A percentile compares a stretch with the other conserved stretches of the same genome.
Conservation (phyloP, 2,888 invertebrate species). For the Drosophila imparisetae region DNA sequence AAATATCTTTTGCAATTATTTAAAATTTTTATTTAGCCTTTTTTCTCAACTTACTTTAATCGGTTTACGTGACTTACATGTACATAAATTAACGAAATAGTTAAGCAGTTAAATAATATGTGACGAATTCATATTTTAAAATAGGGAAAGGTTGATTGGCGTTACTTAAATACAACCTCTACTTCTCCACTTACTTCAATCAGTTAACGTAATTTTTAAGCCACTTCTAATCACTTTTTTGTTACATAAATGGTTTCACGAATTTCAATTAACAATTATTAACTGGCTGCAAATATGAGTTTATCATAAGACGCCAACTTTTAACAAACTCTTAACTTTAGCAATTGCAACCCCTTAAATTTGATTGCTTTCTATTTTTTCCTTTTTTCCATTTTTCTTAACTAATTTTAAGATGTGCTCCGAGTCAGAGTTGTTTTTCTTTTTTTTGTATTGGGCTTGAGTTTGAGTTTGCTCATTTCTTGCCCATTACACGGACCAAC, state of each 20-base stretch:
- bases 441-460: conserved; percentile 2
- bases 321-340: conserved; percentile 23
- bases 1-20: neutral
- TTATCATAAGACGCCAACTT: conserved; percentile 12
- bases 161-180: neutral
- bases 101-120: neutral
- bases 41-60: neutral
- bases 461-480: conserved; percentile 18
- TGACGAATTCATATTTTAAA: neutral
- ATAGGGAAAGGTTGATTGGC: neutral
- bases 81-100: neutral
- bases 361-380: neutral
- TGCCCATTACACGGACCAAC: conserved; percentile 26
- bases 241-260: neutral
- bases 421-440: conserved; percentile 1
- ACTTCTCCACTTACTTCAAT: neutral
- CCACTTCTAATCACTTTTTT: neutral
- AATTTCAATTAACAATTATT: conserved; percentile 14
- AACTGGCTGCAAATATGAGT: conserved; percentile 20
- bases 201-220: neutral
- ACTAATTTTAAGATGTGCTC: conserved; percentile 59
- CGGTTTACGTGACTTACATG: neutral
- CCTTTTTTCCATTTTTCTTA: conserved; percentile 1
- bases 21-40: neutral
- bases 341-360: conserved; percentile 50